Percentiles rank a stretch among this genome's conserved stretches.
phyloP scores from a whole-genome alignment of 2,113 vertebrate species.

The Rafetus swinhoei region DNA sequence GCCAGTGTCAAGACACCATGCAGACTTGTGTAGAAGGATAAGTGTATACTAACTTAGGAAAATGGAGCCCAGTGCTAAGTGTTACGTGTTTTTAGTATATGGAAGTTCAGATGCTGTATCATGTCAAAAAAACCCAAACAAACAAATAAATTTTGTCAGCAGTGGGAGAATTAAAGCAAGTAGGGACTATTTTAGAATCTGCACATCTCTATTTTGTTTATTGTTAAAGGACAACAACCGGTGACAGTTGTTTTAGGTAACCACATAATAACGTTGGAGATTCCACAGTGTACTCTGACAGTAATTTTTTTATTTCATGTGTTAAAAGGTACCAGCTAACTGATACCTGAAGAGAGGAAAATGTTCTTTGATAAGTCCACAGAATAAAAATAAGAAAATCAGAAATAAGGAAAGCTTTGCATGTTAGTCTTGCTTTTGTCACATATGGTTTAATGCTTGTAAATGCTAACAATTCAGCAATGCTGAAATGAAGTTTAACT shows the following conservation, averaged over 20 bases:
- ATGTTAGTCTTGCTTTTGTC: background rate
- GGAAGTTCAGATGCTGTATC: background rate
- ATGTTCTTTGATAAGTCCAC: background rate
- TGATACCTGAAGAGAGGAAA: constrained; percentile 17
- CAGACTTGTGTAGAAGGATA: background rate
- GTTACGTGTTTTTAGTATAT: background rate
- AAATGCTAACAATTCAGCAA: constrained; percentile 38
- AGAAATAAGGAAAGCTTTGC: background rate
- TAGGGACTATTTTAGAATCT: constrained; percentile 22
- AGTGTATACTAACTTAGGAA: background rate
- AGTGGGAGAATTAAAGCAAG: constrained; percentile 42
- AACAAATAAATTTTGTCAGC: background rate
- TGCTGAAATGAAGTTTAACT: constrained; percentile 40
- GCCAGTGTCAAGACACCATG: background rate
- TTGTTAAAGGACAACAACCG: constrained; percentile 45
- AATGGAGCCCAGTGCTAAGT: background rate
- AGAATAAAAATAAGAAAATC: constrained; percentile 33
- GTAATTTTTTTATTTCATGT: constrained; percentile 61
- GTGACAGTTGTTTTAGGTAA: constrained; percentile 54
- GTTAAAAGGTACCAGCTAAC: constrained; percentile 31
- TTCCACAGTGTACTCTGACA: constrained; percentile 25
- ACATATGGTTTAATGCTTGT: constrained; percentile 20
- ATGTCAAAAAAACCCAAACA: background rate
- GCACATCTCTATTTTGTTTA: constrained; percentile 47
- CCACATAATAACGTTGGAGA: constrained; percentile 14